Percentiles rank a stretch among this genome's conserved stretches.
Conservation (phyloP, 2,113 vertebrate genomes). For the Vombatus ursinus region DNA sequence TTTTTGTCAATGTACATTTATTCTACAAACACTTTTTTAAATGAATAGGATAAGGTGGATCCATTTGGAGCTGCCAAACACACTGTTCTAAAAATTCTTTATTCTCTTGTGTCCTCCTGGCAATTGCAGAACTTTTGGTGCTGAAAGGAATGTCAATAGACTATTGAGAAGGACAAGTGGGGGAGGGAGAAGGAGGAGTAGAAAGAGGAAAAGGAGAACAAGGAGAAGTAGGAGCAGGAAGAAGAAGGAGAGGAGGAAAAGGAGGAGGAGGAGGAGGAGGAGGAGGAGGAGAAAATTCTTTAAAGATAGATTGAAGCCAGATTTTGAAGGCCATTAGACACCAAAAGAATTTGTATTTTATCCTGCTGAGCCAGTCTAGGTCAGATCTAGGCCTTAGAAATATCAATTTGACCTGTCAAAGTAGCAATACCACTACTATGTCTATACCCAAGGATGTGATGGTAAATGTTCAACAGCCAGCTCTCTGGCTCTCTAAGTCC, state of each 20-base stretch:
- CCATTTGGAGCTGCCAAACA: too few relatives aligned
- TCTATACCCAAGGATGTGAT: not conserved
- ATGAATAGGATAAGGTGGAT: not conserved
- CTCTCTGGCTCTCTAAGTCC: not conserved
- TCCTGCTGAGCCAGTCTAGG: not conserved
- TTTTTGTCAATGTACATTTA: not conserved
- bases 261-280: too few relatives aligned
- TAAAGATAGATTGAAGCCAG: not conserved
- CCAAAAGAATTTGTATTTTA: not conserved
- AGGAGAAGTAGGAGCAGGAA: not conserved
- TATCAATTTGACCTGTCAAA: not conserved
- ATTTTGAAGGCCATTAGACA: not conserved
- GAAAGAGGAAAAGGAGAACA: not conserved
- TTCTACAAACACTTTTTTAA: not conserved
- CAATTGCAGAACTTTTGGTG: not conserved
- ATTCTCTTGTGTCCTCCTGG: not conserved
- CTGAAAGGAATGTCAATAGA: not conserved
- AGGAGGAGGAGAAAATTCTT: not conserved
- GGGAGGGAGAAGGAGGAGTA: too few relatives aligned
- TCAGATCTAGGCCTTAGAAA: not conserved
- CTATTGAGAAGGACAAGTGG: not conserved
- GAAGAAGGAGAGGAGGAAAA: not conserved
- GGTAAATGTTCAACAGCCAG: not conserved
- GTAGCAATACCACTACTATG: not conserved
- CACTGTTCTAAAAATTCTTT: not conserved